phyloP scores from a whole-genome alignment of 2,888 invertebrate genomes.

The Phrixothrix hirtus region DNA sequence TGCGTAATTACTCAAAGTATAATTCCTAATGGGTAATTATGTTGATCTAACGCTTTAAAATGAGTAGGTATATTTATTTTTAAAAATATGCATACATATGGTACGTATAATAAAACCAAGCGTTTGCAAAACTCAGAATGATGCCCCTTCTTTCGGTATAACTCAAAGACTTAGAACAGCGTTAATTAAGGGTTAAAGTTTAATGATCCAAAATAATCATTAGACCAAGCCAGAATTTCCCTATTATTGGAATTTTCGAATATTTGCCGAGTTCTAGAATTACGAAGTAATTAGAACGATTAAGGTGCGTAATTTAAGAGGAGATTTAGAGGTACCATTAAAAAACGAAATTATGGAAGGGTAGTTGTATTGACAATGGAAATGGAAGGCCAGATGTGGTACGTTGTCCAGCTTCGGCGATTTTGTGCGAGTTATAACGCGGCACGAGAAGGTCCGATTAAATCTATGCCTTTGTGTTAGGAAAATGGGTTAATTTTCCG shows the following conservation, averaged over 20 bases:
- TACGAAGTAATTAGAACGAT: conserved; percentile 14
- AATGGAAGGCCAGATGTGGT: conserved; percentile 18
- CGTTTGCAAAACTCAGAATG: too few species aligned
- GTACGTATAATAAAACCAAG: too few species aligned
- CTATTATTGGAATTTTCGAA: background rate
- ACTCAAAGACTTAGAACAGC: too few species aligned
- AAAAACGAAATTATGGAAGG: conserved; percentile 17
- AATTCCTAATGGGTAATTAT: too few species aligned
- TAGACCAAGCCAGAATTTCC: conserved; percentile 5
- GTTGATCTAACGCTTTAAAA: too few species aligned
- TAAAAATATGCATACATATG: too few species aligned
- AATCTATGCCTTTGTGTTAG: conserved; percentile 52
- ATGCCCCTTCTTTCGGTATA: too few species aligned
- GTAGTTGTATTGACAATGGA: conserved; percentile 12
- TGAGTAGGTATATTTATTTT: too few species aligned
- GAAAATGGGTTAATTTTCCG: conserved; percentile 57
- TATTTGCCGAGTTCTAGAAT: conserved; percentile 5
- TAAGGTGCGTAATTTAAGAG: conserved; percentile 15
- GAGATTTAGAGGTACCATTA: conserved; percentile 13
- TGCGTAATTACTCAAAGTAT: too few species aligned
- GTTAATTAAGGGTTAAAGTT: conserved; percentile 2
- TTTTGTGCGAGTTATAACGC: conserved; percentile 31
- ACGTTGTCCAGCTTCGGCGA: conserved; percentile 24
- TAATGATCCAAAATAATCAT: conserved; percentile 4
- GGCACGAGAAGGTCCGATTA: conserved; percentile 45